Percentiles rank a stretch among this genome's conserved stretches.
These are phyloP conservation scores for Chamaetylas fuelleborni DNA, from an alignment of 2,113 vertebrate genomes.

Conservation along the genomic window DNA sequence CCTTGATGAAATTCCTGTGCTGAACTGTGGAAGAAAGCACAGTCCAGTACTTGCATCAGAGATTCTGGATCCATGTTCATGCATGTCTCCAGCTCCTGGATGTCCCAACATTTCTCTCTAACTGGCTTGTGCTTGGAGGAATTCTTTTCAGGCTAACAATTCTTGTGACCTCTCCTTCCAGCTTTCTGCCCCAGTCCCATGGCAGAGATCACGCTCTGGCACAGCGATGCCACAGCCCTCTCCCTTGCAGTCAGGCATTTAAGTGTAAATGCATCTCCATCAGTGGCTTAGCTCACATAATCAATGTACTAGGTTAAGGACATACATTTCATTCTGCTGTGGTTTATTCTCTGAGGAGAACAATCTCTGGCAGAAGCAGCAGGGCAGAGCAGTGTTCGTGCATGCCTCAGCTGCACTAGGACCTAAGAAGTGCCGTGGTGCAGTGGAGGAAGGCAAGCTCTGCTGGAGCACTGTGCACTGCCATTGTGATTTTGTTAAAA, in stretches of 20 bases:
- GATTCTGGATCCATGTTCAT: background rate
- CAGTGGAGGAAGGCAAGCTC: background rate
- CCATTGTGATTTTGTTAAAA: background rate
- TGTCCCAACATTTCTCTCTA: background rate
- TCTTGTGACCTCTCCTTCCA: background rate
- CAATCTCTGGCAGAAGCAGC: background rate
- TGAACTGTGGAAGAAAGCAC: background rate
- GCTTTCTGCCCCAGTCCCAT: background rate
- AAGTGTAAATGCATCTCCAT: background rate
- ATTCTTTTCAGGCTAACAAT: background rate
- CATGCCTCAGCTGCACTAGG: accelerated
- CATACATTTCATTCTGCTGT: constrained; percentile 1
- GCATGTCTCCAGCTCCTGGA: background rate
- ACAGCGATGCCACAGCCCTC: background rate
- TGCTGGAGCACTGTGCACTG: background rate
- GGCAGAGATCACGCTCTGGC: background rate
- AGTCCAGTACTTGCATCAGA: background rate
- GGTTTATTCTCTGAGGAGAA: background rate
- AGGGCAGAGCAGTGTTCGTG: accelerated
- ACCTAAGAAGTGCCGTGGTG: accelerated
- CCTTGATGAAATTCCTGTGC: background rate
- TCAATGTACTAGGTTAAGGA: background rate
- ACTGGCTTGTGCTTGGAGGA: background rate
- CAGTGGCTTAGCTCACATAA: background rate
- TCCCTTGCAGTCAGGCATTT: background rate